Conservation (phyloP, 2,888 invertebrate genomes). For the Eucriotettix oculatus region DNA sequence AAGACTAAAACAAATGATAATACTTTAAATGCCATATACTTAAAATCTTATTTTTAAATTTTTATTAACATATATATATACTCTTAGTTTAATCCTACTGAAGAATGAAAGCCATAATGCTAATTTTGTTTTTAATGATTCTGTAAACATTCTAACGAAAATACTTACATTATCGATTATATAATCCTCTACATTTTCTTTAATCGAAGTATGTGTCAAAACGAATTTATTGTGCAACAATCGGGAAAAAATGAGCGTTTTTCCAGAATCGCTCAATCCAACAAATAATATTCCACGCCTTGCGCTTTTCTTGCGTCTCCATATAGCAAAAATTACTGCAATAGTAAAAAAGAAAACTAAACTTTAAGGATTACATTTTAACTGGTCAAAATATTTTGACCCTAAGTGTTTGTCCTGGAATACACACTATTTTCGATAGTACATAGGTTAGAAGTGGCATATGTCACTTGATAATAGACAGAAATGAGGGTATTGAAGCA, state of each 20-base stretch:
- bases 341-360: constrained; percentile 14
- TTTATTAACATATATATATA: no score
- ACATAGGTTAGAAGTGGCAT: no score
- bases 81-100: no score
- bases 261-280: constrained; percentile 80
- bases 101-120: no score
- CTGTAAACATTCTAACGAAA: background rate
- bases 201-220: constrained; percentile 75
- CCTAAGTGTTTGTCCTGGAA: no score
- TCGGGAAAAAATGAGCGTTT: constrained; percentile 72
- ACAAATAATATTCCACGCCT: constrained; percentile 56
- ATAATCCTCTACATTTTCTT: constrained; percentile 63
- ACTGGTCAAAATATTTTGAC: background rate
- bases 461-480: background rate
- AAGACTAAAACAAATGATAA: no score
- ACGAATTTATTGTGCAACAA: constrained; percentile 53
- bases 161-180: constrained; percentile 19
- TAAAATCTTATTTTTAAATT: no score
- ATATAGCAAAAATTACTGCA: constrained; percentile 44
- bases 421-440: no score
- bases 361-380: background rate
- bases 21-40: no score
- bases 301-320: constrained; percentile 37
- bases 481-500: background rate
- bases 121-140: no score